A percentile compares a stretch with the other conserved stretches of the same genome.
phyloP scores from a whole-genome alignment of 1,140 invertebrate genomes.

The Calephelis virginiensis region DNA sequence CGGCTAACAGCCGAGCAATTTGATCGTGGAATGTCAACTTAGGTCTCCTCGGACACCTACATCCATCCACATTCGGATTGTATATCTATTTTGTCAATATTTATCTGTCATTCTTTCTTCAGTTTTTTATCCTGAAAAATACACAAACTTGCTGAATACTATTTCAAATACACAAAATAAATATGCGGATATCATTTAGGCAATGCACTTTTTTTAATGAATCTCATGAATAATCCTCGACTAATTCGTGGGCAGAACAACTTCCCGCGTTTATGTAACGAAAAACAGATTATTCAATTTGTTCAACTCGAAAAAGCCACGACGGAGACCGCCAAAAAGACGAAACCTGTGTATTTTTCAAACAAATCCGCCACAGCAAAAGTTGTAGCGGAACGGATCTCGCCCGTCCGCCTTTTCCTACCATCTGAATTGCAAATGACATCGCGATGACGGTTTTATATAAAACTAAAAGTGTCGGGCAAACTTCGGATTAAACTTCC shows the following conservation, averaged over 20 bases:
- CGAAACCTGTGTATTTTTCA: constrained; percentile 64
- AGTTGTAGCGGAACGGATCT: constrained; percentile 54
- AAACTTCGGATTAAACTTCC: constrained; percentile 75
- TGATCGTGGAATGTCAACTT: no score
- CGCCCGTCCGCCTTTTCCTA: constrained; percentile 61
- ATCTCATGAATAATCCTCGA: constrained; percentile 22
- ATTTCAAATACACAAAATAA: no score
- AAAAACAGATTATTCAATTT: constrained; percentile 58
- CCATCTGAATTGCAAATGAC: constrained; percentile 74
- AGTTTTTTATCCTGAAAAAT: no score
- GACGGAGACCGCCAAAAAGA: constrained; percentile 44
- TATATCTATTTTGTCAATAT: no score
- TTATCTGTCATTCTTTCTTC: no score
- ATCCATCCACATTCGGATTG: no score
- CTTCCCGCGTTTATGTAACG: constrained; percentile 36
- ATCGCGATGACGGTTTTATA: constrained; percentile 66
- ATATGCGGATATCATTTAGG: no score
- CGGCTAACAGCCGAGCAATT: no score
- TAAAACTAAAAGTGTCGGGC: constrained; percentile 73
- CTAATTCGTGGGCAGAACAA: constrained; percentile 33
- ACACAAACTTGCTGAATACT: no score
- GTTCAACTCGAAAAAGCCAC: constrained; percentile 50
- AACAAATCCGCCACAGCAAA: constrained; percentile 59
- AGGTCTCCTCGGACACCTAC: no score
- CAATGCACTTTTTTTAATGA: background rate